A percentile compares a stretch with the other conserved stretches of the same genome.
phyloP scores from a whole-genome alignment of 2,888 invertebrate genomes.

The Cantharis rufa region DNA sequence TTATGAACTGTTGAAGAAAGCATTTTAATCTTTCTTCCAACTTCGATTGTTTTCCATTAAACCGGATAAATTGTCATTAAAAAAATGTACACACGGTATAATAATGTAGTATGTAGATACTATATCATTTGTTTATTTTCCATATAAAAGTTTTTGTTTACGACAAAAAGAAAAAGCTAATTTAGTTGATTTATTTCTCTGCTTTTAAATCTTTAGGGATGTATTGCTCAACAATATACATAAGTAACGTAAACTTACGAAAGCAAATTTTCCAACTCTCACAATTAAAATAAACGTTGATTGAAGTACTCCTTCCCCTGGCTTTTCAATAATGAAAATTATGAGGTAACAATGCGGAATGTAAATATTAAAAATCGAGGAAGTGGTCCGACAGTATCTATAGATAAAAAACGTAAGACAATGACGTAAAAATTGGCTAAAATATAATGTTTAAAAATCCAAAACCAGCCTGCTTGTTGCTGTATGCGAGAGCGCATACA shows the following conservation, averaged over 20 bases:
- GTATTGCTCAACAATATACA: neutral
- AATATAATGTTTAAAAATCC: neutral
- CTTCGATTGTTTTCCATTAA: no score
- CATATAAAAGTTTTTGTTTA: neutral
- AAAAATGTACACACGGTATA: no score
- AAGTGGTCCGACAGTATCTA: neutral
- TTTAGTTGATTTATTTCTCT: neutral
- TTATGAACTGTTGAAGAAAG: no score
- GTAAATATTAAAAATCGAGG: neutral
- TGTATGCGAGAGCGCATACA: neutral
- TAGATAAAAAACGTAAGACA: neutral
- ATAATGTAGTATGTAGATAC: neutral
- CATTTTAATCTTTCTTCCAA: no score
- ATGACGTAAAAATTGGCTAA: neutral
- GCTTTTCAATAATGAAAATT: neutral
- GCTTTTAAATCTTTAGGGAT: neutral
- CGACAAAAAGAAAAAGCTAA: neutral
- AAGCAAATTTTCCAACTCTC: neutral
- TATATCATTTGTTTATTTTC: neutral
- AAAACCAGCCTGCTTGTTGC: neutral
- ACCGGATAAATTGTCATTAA: no score
- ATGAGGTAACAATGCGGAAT: neutral
- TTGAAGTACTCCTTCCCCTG: neutral
- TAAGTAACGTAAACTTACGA: neutral
- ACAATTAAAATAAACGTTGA: neutral